These are phyloP conservation scores for Loxodonta africana DNA, from an alignment of 2,113 vertebrate species.

Conservation along the genomic window DNA sequence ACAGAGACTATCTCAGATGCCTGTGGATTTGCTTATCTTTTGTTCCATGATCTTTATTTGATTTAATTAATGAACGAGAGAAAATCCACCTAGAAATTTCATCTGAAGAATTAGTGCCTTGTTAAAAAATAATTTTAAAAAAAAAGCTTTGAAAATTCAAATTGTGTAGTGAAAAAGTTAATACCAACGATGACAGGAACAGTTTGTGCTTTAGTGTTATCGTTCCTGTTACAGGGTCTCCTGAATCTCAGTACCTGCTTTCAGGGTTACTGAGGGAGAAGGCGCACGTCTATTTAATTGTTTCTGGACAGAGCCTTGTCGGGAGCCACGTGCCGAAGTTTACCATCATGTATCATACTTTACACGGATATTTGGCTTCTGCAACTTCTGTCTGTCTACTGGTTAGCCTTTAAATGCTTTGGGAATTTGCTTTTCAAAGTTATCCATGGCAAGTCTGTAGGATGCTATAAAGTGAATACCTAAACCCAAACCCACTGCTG, in stretches of 20 bases:
- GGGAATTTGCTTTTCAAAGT: conserved; percentile 16
- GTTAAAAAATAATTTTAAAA: conserved; percentile 16
- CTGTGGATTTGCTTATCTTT: background rate
- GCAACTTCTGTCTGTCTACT: background rate
- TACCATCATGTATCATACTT: background rate
- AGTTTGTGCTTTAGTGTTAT: background rate
- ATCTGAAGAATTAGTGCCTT: background rate
- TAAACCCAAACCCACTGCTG: background rate
- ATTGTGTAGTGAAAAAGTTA: background rate
- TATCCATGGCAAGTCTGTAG: background rate
- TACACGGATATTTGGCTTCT: background rate
- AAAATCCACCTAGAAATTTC: background rate
- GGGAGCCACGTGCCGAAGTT: background rate
- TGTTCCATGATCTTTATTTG: background rate
- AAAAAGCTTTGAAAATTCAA: conserved; percentile 27
- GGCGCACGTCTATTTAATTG: background rate
- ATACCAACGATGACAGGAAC: background rate
- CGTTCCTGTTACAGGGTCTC: background rate
- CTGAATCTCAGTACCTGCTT: background rate
- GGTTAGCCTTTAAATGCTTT: background rate
- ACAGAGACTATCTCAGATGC: background rate
- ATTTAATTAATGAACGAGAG: background rate
- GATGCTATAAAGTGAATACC: background rate
- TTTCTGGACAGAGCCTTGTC: background rate
- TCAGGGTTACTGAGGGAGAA: background rate